These are phyloP conservation scores for Labroides dimidiatus DNA, from an alignment of 2,797 vertebrate species.

Conservation along the genomic window DNA sequence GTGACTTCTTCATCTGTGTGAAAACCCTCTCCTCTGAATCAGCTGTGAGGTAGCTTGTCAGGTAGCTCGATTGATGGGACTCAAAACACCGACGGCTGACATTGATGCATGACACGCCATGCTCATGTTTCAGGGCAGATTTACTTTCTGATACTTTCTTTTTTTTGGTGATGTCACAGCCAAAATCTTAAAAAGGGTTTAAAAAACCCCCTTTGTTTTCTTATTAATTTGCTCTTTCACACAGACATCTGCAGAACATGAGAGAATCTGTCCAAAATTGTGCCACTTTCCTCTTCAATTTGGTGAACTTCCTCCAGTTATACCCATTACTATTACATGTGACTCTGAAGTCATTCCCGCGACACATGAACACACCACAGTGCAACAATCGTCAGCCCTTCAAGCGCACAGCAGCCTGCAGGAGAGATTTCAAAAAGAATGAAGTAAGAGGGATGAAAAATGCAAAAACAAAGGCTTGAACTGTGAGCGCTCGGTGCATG, in stretches of 20 bases:
- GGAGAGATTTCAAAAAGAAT: constrained; percentile 46
- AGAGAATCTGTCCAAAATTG: constrained; percentile 3
- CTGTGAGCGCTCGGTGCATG: constrained; percentile 7
- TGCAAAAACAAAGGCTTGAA: constrained; percentile 24
- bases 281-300: constrained; percentile 22
- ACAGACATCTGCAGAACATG: neutral
- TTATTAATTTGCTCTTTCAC: neutral
- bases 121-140: too few species aligned
- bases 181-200: too few species aligned
- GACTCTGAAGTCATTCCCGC: constrained; percentile 34
- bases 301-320: constrained; percentile 9
- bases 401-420: constrained; percentile 33
- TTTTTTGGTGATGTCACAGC: too few species aligned
- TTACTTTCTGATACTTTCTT: too few species aligned
- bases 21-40: too few species aligned
- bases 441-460: constrained; percentile 29
- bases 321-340: constrained; percentile 17
- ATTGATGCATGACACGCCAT: too few species aligned
- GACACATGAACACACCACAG: constrained; percentile 34
- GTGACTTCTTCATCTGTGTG: too few species aligned
- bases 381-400: constrained; percentile 25
- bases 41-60: too few species aligned
- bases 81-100: too few species aligned
- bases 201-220: neutral
- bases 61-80: too few species aligned